phyloP scores from a whole-genome alignment of 1,140 invertebrate species.

The Drosophila lacteicornis region DNA sequence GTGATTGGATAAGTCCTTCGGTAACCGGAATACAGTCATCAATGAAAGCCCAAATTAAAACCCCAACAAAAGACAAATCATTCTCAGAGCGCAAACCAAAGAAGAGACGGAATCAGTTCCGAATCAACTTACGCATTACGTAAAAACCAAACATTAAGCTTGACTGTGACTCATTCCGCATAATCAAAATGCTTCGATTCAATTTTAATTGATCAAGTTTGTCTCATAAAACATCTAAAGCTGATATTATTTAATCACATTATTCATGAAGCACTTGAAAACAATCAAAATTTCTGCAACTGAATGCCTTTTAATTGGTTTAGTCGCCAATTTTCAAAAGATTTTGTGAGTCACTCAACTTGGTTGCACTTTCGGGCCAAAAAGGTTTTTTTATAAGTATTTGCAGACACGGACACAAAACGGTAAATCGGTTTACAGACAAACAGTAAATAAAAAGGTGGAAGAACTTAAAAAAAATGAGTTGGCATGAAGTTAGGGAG shows the following conservation, averaged over 20 bases:
- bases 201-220: conserved; percentile 8
- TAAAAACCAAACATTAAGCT: conserved; percentile 48
- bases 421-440: conserved; percentile 15
- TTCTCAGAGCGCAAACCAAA: conserved; percentile 20
- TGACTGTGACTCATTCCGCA: conserved; percentile 52
- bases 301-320: conserved; percentile 45
- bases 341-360: conserved; percentile 29
- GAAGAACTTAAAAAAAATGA: conserved; percentile 24
- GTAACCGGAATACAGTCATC: conserved; percentile 47
- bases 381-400: conserved; percentile 10
- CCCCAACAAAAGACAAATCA: conserved; percentile 44
- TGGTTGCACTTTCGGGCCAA: conserved; percentile 23
- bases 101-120: conserved; percentile 25
- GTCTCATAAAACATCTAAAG: not conserved
- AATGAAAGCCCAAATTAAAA: conserved; percentile 23
- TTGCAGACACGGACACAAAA: conserved; percentile 6
- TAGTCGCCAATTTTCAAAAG: conserved; percentile 8
- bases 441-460: conserved; percentile 16
- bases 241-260: not conserved
- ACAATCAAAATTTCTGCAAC: conserved; percentile 27
- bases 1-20: conserved; percentile 47
- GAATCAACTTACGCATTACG: conserved; percentile 54
- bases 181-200: conserved; percentile 19
- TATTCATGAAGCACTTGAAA: conserved; percentile 4
- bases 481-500: conserved; percentile 6